phyloP scores from a whole-genome alignment of 2,113 vertebrate genomes.

The Cololabis saira region DNA sequence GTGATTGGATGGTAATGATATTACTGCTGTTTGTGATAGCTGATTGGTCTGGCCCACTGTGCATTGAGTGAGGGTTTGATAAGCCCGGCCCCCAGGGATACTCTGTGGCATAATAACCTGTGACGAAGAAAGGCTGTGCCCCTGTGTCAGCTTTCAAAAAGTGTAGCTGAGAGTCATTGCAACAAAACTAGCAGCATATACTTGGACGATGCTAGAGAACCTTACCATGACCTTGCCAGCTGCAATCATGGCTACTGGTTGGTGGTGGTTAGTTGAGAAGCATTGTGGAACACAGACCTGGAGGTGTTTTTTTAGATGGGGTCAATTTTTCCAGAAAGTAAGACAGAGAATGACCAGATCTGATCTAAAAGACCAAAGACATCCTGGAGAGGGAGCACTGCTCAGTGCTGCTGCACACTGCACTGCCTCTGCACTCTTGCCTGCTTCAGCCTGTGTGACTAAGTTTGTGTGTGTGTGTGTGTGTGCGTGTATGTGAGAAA shows the following conservation, averaged over 20 bases:
- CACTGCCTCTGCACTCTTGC: constrained; percentile 74
- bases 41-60: constrained; percentile 73
- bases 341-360: constrained; percentile 56
- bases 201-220: constrained; percentile 39
- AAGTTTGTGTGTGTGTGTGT: constrained; percentile 51
- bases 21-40: constrained; percentile 64
- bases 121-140: constrained; percentile 55
- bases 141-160: constrained; percentile 51
- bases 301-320: constrained; percentile 59
- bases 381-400: constrained; percentile 65
- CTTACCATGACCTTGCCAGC: constrained; percentile 78
- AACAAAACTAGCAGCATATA: constrained; percentile 36
- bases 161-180: constrained; percentile 30
- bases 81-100: constrained; percentile 53
- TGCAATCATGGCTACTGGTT: constrained; percentile 63
- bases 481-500: constrained; percentile 37
- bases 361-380: constrained; percentile 64
- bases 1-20: constrained; percentile 69
- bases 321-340: constrained; percentile 73
- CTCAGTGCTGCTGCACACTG: constrained; percentile 62
- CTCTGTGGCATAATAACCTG: constrained; percentile 68
- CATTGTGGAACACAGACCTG: constrained; percentile 20
- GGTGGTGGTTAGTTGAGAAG: constrained; percentile 48
- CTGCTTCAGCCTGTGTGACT: constrained; percentile 62
- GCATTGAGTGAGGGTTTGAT: constrained; percentile 53